Percentiles rank a stretch among this genome's conserved stretches.
Evolutionary conservation across 2,888 invertebrate genomes (phyloP).

Genomic region (Reticulitermes lucifugus): DNA sequence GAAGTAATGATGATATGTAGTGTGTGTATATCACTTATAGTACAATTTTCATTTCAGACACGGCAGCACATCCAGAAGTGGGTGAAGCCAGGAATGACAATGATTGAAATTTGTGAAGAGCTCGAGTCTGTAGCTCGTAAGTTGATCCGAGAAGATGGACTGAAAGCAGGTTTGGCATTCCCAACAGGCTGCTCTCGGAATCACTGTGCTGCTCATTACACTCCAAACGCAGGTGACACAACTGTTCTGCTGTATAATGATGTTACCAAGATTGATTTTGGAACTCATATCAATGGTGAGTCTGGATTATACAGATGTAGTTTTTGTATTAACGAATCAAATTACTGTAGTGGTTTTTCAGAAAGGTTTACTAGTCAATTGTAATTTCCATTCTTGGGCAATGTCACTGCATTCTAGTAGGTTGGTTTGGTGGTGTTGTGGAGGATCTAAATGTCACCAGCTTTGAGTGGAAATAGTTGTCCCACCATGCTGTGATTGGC

Average conservation of each 20-base stretch:
- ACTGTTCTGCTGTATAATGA: constrained; percentile 96
- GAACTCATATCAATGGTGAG: constrained; percentile 94
- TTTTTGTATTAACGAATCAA: too few species aligned
- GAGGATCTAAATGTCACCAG: too few species aligned
- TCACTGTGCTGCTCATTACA: constrained; percentile 99
- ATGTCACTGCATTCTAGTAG: too few species aligned
- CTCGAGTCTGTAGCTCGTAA: constrained; percentile 92
- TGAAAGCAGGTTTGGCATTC: constrained; percentile 94
- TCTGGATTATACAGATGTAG: not conserved
- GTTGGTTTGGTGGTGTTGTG: too few species aligned
- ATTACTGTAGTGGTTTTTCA: too few species aligned
- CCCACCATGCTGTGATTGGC: too few species aligned
- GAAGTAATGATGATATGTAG: too few species aligned
- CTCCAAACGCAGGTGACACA: constrained; percentile 97
- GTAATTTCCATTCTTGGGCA: too few species aligned
- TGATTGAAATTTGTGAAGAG: constrained; percentile 98
- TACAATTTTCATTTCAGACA: constrained; percentile 70
- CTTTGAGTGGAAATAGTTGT: too few species aligned
- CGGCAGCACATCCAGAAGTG: constrained; percentile 91
- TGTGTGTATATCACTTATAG: not conserved
- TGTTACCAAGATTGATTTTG: constrained; percentile 99
- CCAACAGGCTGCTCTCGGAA: constrained; percentile 99
- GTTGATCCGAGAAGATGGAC: constrained; percentile 93
- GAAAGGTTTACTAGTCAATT: too few species aligned
- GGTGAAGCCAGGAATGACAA: constrained; percentile 98